Base-by-base conservation (phyloP, 2,888 invertebrate genomes). In the Laspeyria flexula region DNA sequence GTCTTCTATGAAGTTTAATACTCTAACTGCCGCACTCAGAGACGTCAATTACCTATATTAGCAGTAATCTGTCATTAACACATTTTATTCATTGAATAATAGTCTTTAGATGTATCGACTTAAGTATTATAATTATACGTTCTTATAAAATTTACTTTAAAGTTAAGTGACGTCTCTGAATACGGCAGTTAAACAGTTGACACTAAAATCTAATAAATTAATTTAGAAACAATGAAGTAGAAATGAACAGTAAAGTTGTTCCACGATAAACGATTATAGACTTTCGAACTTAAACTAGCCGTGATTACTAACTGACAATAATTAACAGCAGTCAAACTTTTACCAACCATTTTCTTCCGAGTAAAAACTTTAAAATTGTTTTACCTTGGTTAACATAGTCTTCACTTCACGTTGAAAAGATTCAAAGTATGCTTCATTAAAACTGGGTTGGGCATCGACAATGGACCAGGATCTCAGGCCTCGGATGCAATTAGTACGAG, bases 381-480 rank as follows among this genome's bases (percentile, higher is more conserved):
- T 75, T 78, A 83, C 81, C 79, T 82, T 70, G 66, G 65, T 75
- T 81, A 78, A 76, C 70, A 73, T 70, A 65, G 68, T 74, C 73
- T 72, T 72, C 69, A 67, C 65, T 75, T 73, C 70, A 65, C 73
- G 75, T 66, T 72, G 79, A 83, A 83, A 83, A 83, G 83, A 83
- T 86, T 84, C 74, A 78, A 83, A 86, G 81, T 78, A 83, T 77
- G 80, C 85, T 88, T 88, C 87, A 88, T 89, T 89, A 88, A 85
- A 83, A 81, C 76, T 75, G 77, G 76, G 77, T 77, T 75, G 75
- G 72, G 56, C 65, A 76, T 79, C 79, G 77, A 85, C 87, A 85
- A 86, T 86, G 74, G 81, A 60, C 49, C 73, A 75, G 76, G 78
- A 79, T 74, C 71, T 68, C 70, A 75, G 75, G 70, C 65, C 73